These are phyloP conservation scores for Rhizoglyphus robini DNA, from an alignment of 1,140 invertebrate genomes.

Conservation along the genomic window DNA sequence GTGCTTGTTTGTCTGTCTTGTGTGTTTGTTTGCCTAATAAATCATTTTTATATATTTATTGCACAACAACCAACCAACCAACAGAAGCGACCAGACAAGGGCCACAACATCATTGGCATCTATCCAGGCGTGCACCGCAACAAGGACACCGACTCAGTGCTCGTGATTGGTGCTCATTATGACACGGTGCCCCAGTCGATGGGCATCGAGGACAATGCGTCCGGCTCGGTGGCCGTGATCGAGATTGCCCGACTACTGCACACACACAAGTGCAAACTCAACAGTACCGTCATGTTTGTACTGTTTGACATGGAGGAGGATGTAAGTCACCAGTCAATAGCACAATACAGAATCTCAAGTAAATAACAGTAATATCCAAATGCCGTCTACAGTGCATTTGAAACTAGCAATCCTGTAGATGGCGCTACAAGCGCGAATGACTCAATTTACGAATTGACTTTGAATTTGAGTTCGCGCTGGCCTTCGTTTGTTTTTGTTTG, in stretches of 20 bases:
- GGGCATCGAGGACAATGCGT: conserved; percentile 37
- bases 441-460: too few species aligned
- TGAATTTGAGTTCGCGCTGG: too few species aligned
- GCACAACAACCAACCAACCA: too few species aligned
- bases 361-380: too few species aligned
- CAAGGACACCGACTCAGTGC: conserved; percentile 29
- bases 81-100: conserved; percentile 20
- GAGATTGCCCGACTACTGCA: conserved; percentile 34
- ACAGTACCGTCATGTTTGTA: conserved; percentile 35
- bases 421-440: too few species aligned
- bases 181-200: conserved; percentile 31
- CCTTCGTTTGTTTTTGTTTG: too few species aligned
- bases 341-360: too few species aligned
- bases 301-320: conserved; percentile 37
- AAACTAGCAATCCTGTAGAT: too few species aligned
- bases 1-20: not conserved
- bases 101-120: conserved; percentile 35
- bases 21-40: not conserved
- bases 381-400: too few species aligned
- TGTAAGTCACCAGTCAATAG: conserved; percentile 23
- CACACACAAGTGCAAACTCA: conserved; percentile 27
- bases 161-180: conserved; percentile 37
- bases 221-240: conserved; percentile 34
- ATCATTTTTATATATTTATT: not conserved
- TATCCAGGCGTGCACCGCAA: conserved; percentile 31